Evolutionary conservation across 2,888 invertebrate species (phyloP), one percentile per base, ranked within the genome.

Genomic region (Helobdella robusta): DNA sequence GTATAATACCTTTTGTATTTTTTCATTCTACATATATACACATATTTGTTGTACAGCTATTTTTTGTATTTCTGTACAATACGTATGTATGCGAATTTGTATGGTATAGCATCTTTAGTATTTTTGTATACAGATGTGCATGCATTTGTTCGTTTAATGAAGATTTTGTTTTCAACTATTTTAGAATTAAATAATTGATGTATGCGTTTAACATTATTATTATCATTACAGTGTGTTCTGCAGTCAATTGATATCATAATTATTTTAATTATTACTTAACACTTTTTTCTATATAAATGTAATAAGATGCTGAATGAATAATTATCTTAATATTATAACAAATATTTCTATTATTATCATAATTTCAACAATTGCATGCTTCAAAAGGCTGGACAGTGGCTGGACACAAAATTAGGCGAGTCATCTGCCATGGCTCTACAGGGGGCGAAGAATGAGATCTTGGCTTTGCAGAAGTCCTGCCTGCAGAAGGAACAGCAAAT

Each of bases 361-460:
- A 20, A 20, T 6, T 30, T 18, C 5, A 15, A 23, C 11, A 46
- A 30, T 67, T 15, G n/a, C n/a, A n/a, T n/a, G n/a, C n/a, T n/a
- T n/a, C n/a, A n/a, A n/a, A 71, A 78, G 78, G 74, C 76, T 66
- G 73, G 73, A 18, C 72, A 74, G 50, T 71, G 73, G 44, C 66
- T 78, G 48, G 69, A 73, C 56, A 68, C 69, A 25, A 75, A 75
- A 66, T 67, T 70, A 32, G 69, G 70, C 2, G 74, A 73, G 64
- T 50, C 71, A 25, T 74, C 76, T 2, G 68, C 73, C 3, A 68
- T 72, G 58, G 74, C 76, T 6, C 68, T 78, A n/a, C 70, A 73
- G 48, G 72, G 73, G 40, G 77, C 77, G 18, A 76, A 74, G 68
- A 69, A 70, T 34, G 75, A 78, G 69, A 74, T 77, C 30, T 66